Percentiles rank a stretch among this genome's conserved stretches.
Evolutionary conservation across 2,797 vertebrate species (phyloP).

Genomic region (Chelonia mydas): DNA sequence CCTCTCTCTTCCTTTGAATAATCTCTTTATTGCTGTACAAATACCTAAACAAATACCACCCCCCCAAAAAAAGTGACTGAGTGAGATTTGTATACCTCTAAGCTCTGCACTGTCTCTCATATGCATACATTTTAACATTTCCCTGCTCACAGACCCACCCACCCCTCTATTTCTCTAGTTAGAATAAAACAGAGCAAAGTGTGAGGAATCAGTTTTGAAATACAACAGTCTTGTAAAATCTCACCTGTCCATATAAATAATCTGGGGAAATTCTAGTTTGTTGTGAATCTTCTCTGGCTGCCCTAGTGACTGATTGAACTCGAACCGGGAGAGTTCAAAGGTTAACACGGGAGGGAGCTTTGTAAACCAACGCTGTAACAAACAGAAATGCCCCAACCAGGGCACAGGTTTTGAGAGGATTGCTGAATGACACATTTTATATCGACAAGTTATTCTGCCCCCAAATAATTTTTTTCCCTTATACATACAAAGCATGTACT

Average conservation of each 20-base stretch:
- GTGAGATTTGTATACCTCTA: background rate
- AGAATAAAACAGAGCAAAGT: background rate
- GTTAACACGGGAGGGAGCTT: slow-evolving; percentile 95
- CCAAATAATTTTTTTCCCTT: background rate
- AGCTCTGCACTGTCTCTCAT: accelerated
- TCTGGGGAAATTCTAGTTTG: slow-evolving; percentile 94
- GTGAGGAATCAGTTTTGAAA: background rate
- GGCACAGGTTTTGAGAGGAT: slow-evolving; percentile 31
- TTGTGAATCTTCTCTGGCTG: slow-evolving; percentile 99
- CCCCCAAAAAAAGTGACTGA: background rate
- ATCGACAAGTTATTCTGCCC: background rate
- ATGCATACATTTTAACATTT: background rate
- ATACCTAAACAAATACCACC: slow-evolving; percentile 83
- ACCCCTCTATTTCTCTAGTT: background rate
- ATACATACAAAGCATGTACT: background rate
- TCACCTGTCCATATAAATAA: slow-evolving; percentile 98
- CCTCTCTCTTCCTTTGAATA: slow-evolving; percentile 89
- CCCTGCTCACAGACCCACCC: background rate
- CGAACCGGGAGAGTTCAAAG: slow-evolving; percentile 97
- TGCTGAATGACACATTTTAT: background rate
- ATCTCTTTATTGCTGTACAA: slow-evolving; percentile 91
- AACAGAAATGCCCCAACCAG: slow-evolving; percentile 58
- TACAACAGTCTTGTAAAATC: background rate
- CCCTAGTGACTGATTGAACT: slow-evolving; percentile 96
- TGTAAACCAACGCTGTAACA: slow-evolving; percentile 94